Percentiles rank a stretch among this genome's conserved stretches.
Conservation (phyloP, 2,113 vertebrate species). For the Hiodon alosoides region DNA sequence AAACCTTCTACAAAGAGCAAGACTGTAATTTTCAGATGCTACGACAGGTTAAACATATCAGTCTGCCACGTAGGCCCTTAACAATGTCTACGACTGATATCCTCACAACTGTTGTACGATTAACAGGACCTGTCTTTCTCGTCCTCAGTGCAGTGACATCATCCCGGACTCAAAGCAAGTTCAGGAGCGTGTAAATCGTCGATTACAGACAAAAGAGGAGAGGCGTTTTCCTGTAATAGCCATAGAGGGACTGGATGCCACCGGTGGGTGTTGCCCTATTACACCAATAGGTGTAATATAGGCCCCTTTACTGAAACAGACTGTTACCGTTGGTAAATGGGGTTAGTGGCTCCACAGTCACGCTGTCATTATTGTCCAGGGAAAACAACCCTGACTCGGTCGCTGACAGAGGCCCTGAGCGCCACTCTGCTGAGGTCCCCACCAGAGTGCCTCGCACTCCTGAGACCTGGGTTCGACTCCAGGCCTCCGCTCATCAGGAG, state of each 20-base stretch:
- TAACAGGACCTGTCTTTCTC: conserved; percentile 22
- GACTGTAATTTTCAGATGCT: no score
- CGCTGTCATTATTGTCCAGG: conserved; percentile 55
- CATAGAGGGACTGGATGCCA: conserved; percentile 91
- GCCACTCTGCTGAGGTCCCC: conserved; percentile 74
- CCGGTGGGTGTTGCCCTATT: conserved; percentile 62
- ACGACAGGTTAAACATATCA: no score
- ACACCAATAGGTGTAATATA: no score
- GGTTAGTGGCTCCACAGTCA: neutral
- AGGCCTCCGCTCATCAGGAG: conserved; percentile 76
- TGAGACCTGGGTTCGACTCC: conserved; percentile 76
- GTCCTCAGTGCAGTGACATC: conserved; percentile 65
- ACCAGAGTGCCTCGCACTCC: conserved; percentile 70
- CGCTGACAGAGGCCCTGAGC: conserved; percentile 63
- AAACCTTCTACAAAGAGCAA: no score
- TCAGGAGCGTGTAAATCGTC: conserved; percentile 61
- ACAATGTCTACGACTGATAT: no score
- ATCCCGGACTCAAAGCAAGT: conserved; percentile 74
- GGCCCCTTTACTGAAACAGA: neutral
- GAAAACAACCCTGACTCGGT: conserved; percentile 80
- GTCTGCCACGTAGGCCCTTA: no score
- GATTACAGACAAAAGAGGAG: conserved; percentile 45
- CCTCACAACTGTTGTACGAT: neutral
- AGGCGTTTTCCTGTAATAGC: conserved; percentile 74
- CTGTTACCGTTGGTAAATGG: neutral